These are phyloP conservation scores for Caenorhabditis brenneri DNA, from an alignment of 1,140 invertebrate species.

Conservation along the genomic window DNA sequence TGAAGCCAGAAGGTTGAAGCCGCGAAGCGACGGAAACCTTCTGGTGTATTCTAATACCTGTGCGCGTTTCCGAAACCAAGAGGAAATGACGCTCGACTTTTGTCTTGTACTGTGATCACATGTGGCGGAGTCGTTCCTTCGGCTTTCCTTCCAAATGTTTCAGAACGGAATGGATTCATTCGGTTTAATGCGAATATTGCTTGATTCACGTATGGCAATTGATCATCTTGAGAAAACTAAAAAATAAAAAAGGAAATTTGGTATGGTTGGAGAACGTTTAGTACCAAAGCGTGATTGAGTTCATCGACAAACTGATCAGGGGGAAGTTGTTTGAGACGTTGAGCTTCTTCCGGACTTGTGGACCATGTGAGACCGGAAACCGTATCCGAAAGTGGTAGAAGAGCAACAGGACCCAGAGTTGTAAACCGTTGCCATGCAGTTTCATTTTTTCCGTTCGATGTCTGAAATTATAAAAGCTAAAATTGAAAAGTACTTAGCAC, in stretches of 20 bases:
- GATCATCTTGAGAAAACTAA: conserved; percentile 78
- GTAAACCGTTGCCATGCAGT: conserved; percentile 95
- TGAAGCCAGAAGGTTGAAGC: too few species aligned
- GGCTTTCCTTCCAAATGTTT: neutral
- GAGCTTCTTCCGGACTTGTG: conserved; percentile 79
- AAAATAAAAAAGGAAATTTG: too few species aligned
- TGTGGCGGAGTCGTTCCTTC: conserved; percentile 34
- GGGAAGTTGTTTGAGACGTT: conserved; percentile 77
- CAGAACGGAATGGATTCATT: neutral
- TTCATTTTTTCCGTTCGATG: conserved; percentile 33
- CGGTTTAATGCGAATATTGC: conserved; percentile 60
- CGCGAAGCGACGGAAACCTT: too few species aligned
- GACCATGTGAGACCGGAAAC: conserved; percentile 90
- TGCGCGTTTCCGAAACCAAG: conserved; percentile 87
- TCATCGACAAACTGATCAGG: conserved; percentile 85
- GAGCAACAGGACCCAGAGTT: conserved; percentile 85
- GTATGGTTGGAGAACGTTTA: neutral
- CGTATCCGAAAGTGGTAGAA: conserved; percentile 82
- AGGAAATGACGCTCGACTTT: conserved; percentile 83
- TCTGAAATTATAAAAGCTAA: too few species aligned
- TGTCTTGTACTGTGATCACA: conserved; percentile 72
- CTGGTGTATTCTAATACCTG: too few species aligned
- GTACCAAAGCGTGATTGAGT: conserved; percentile 83
- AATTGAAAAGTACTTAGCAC: too few species aligned
- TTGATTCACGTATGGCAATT: conserved; percentile 68